phyloP scores from a whole-genome alignment of 2,113 vertebrate genomes.

The Phalacrocorax brasilianus region DNA sequence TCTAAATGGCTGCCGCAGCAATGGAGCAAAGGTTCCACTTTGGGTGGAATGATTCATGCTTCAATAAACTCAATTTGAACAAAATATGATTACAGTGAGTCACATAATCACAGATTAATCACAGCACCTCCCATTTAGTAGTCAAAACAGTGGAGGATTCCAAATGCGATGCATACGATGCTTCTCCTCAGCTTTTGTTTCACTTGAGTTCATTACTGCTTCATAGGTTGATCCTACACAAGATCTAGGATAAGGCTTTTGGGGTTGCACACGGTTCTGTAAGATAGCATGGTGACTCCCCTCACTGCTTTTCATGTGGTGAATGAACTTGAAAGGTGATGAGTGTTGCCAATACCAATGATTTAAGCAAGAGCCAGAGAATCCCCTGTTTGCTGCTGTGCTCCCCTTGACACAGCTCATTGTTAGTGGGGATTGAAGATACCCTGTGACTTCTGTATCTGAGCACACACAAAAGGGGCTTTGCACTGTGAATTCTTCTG shows the following conservation, averaged over 20 bases:
- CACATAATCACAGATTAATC: slow-evolving; percentile 77
- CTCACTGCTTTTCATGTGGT: not conserved
- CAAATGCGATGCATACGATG: slow-evolving; percentile 30
- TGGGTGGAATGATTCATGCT: slow-evolving; percentile 75
- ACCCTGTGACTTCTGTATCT: not conserved
- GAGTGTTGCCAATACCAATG: not conserved
- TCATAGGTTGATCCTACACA: not conserved
- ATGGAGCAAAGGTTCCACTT: slow-evolving; percentile 68
- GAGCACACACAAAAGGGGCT: not conserved
- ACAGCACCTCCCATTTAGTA: slow-evolving; percentile 70
- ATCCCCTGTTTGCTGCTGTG: not conserved
- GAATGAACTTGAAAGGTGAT: not conserved
- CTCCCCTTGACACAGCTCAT: not conserved
- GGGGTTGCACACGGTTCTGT: not conserved
- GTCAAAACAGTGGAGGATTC: slow-evolving; percentile 72
- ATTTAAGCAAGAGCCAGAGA: not conserved
- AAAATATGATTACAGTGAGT: slow-evolving; percentile 80
- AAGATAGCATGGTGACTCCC: not conserved
- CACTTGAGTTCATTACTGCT: not conserved
- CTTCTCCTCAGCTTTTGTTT: slow-evolving; percentile 31
- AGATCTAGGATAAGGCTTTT: not conserved
- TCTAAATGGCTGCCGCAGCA: slow-evolving; percentile 2
- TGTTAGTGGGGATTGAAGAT: not conserved
- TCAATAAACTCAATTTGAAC: slow-evolving; percentile 78
- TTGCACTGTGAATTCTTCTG: not conserved